Percentiles rank a stretch among this genome's conserved stretches.
Evolutionary conservation across 2,888 invertebrate genomes (phyloP).

Genomic region (Rotaria socialis): DNA sequence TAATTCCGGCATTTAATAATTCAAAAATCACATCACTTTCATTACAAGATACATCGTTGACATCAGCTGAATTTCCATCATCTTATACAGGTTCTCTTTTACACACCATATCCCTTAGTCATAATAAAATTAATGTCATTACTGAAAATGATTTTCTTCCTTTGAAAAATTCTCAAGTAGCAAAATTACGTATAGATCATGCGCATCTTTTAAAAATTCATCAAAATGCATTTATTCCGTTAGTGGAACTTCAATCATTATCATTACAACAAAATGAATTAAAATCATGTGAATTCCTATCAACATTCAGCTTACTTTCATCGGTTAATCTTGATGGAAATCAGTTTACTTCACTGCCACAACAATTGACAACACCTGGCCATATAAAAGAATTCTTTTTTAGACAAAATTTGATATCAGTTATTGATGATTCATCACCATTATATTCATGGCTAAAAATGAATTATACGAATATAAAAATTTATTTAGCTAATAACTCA

Average conservation of each 20-base stretch:
- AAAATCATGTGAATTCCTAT: background rate
- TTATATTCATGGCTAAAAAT: background rate
- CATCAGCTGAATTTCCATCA: background rate
- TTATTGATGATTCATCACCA: slow-evolving; percentile 25
- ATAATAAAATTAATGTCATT: background rate
- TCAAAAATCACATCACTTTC: background rate
- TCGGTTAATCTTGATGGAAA: slow-evolving; percentile 15
- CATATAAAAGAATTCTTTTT: background rate
- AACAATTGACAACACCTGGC: background rate
- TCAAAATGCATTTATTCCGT: background rate
- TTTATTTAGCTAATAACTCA: slow-evolving; percentile 2
- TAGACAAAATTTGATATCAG: background rate
- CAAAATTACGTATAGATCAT: background rate
- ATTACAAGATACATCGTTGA: background rate
- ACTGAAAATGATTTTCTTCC: background rate
- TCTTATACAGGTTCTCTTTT: background rate
- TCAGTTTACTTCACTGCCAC: background rate
- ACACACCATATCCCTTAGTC: background rate
- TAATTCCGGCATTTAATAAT: background rate
- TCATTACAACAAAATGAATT: background rate
- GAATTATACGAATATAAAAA: background rate
- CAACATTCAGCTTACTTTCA: background rate
- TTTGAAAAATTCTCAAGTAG: background rate
- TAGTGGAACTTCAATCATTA: background rate
- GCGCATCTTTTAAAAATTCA: background rate